Evolutionary conservation across 2,888 invertebrate species (phyloP).

Genomic region (Synanthedon formicaeformis): DNA sequence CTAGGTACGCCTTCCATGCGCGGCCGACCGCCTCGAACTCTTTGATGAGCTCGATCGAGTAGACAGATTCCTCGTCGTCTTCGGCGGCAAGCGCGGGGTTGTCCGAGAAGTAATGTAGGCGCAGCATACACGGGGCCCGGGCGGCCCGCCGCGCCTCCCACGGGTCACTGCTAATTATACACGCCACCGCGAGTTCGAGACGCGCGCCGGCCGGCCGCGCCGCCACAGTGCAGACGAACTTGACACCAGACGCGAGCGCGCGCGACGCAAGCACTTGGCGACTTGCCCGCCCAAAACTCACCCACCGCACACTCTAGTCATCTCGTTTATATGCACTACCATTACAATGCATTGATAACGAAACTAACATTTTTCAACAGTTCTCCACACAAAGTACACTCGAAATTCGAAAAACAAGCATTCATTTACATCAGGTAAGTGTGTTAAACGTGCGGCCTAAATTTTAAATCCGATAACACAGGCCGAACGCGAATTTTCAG

Average conservation of each 20-base stretch:
- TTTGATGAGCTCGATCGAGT: constrained; percentile 86
- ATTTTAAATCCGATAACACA: too few relatives aligned
- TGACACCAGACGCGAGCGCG: constrained; percentile 21
- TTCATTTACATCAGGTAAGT: too few relatives aligned
- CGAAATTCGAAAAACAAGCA: too few relatives aligned
- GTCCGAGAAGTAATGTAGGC: constrained; percentile 87
- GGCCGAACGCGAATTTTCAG: too few relatives aligned
- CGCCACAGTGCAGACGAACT: constrained; percentile 17
- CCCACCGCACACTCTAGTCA: constrained; percentile 23
- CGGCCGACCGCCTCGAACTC: constrained; percentile 86
- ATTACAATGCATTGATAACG: background rate
- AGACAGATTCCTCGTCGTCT: constrained; percentile 74
- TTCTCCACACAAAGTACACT: too few relatives aligned
- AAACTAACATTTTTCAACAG: background rate
- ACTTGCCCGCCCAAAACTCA: constrained; percentile 11
- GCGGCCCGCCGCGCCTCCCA: constrained; percentile 63
- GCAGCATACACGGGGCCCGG: constrained; percentile 77
- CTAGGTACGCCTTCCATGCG: constrained; percentile 81
- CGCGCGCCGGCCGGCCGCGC: constrained; percentile 9
- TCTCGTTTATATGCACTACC: background rate
- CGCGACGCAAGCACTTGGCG: constrained; percentile 23
- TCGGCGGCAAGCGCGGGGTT: constrained; percentile 77
- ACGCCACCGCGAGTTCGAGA: constrained; percentile 23
- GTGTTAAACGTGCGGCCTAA: too few relatives aligned
- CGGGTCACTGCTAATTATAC: constrained; percentile 67